Base-by-base conservation (phyloP, 2,113 vertebrate genomes). In the Passer domesticus region DNA sequence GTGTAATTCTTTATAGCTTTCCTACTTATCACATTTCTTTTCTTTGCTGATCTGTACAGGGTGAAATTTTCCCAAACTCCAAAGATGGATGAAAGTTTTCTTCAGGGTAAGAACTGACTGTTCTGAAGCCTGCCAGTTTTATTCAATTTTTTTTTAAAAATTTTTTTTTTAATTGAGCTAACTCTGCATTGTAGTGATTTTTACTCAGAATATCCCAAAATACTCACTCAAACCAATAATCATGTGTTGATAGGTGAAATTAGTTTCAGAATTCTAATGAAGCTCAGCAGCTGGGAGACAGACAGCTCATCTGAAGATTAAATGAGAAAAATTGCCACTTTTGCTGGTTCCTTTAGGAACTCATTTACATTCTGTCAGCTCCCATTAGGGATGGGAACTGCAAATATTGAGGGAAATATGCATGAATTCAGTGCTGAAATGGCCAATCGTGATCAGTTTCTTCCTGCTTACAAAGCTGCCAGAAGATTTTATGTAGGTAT, bases 361-460 rank as follows among this genome's bases (percentile, higher is more conserved):
- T 98, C 97, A 99, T 99, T 99, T 99, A 98, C 99, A 99, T 99
- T 98, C 98, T 99, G 99, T 99, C 99, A 99, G 98, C 97, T 99
- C 95, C 97, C 97, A 99, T 99, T 99, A 99, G 89, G 95, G 96
- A 97, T 91, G 93, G 96, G 95, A 97, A 97, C 96, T 92, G 96
- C 64, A 30, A 97, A 97, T 91, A 92, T 95, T 95, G 98, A 98
- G 97, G 97, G 95, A 97, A 97, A 96, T 92, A 97, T 98, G 97
- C 97, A 97, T 82, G 96, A 97, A 97, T 97, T 93, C 89, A 95
- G 91, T 74, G 94, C 87, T 86, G 89, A 96, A 95, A 96, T 72
- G 87, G 96, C 98, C 98, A 92, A 93, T 98, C 35, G 11, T 96
- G 94, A 96, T 96, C 97, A 92, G 94, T 92, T 98, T 95, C 96